Evolutionary conservation across 2,113 vertebrate genomes (phyloP).

Genomic region (Trinectes maculatus): DNA sequence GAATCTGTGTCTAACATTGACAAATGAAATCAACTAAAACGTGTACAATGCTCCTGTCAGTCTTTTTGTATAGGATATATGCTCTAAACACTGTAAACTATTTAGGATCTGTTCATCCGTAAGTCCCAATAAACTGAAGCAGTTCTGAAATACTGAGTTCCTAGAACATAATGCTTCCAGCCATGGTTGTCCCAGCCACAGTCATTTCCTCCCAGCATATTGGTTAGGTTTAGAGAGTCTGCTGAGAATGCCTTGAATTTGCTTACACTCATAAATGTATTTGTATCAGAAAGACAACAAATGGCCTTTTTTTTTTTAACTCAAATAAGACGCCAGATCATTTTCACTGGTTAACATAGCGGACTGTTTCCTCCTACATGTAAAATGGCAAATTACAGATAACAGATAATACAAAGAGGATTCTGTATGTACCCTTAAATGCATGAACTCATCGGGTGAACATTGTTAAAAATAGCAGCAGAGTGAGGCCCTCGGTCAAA

Average conservation of each 20-base stretch:
- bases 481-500: conserved; percentile 19
- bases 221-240: neutral
- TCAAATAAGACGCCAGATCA: too few relatives aligned
- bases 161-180: neutral
- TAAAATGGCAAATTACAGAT: conserved; percentile 8
- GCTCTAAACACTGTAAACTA: too few relatives aligned
- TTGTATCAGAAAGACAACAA: neutral
- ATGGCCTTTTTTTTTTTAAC: neutral
- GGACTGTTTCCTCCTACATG: too few relatives aligned
- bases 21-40: too few relatives aligned
- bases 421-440: conserved; percentile 14
- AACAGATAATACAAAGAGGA: conserved; percentile 26
- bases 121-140: too few relatives aligned
- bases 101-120: too few relatives aligned
- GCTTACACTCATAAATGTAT: neutral
- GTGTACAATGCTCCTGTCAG: too few relatives aligned
- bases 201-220: neutral
- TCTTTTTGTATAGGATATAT: too few relatives aligned
- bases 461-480: neutral
- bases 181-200: neutral
- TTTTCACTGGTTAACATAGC: too few relatives aligned
- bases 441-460: conserved; percentile 41
- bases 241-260: neutral
- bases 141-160: neutral
- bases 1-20: too few relatives aligned